Evolutionary conservation across 1,140 invertebrate genomes (phyloP), one percentile per base, ranked within the genome.

Genomic region (Marisa cornuarietis): DNA sequence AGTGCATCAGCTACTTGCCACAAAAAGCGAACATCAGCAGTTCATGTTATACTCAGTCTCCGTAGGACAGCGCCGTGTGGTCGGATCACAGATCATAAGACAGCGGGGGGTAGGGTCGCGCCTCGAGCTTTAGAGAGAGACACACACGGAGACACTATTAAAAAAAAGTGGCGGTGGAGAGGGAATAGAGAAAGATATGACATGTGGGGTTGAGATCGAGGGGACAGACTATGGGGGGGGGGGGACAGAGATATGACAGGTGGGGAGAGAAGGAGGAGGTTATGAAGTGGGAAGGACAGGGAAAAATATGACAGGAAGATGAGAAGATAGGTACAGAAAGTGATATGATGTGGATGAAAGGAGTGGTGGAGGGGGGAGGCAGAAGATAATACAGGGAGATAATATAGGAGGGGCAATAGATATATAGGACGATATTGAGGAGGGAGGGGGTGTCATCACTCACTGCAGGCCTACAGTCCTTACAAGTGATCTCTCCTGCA

Each of bases 81-180:
- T n/a, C n/a, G n/a, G 42, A 9, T 24, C 24, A 16, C 66, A 69
- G 24, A 69, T 22, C 24, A 31, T 14, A 7, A 24, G 14, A 14
- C 13, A 42, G 14, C n/a, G 6, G 16, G 24, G 16, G 42, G 18
- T 1, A 31, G n/a, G 14, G 42, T 24, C 24, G n/a, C 22, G 24
- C 66, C 66, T 14, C 24, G 3, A 69, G n/a, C 16, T 24, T 24
- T 14, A 22, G 63, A 71, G 65, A 78, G 49, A 71, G 49, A 78
- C 3, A 78, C 14, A 52, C 26, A 71, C n/a, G 42, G 76, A 52
- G 63, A 78, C 14, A 71, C 20, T 26, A 51, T 42, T 20, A 71
- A 58, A 76, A 49, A 52, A 65, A 51, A n/a, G 63, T 71, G 63
- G 52, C 9, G 65, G 49, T n/a, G 24, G 31, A 79, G 71, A 63